Conservation (phyloP, 2,888 invertebrate species). For the Megamerina dolium region DNA sequence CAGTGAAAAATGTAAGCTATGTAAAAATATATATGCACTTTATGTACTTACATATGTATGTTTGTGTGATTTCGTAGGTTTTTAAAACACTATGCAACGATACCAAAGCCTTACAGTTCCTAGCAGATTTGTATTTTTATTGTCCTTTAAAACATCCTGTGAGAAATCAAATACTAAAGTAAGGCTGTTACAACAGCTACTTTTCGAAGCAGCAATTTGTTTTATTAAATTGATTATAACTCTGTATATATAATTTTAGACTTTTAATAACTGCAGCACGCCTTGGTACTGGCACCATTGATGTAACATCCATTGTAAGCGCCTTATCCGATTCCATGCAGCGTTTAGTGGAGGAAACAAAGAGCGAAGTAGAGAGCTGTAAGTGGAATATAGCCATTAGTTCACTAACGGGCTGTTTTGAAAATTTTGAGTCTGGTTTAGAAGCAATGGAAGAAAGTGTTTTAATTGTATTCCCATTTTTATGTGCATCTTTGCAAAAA, state of each 20-base stretch:
- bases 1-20: constrained; percentile 33
- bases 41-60: background rate
- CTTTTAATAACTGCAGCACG: constrained; percentile 24
- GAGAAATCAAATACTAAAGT: constrained; percentile 46
- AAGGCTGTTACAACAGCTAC: no score
- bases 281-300: constrained; percentile 16
- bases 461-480: constrained; percentile 29
- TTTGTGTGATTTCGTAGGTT: constrained; percentile 20
- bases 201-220: no score
- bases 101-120: constrained; percentile 31
- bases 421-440: constrained; percentile 43
- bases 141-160: constrained; percentile 47
- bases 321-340: constrained; percentile 28
- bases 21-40: background rate
- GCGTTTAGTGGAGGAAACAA: constrained; percentile 21
- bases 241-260: no score
- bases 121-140: constrained; percentile 41
- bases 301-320: constrained; percentile 23
- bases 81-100: constrained; percentile 24
- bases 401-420: constrained; percentile 39
- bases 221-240: no score
- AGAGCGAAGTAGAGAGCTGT: constrained; percentile 20
- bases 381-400: constrained; percentile 31
- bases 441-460: constrained; percentile 32
- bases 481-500: constrained; percentile 30